Evolutionary conservation across 2,888 invertebrate genomes (phyloP), one percentile per base, ranked within the genome.

Genomic region (Hesperia comma): DNA sequence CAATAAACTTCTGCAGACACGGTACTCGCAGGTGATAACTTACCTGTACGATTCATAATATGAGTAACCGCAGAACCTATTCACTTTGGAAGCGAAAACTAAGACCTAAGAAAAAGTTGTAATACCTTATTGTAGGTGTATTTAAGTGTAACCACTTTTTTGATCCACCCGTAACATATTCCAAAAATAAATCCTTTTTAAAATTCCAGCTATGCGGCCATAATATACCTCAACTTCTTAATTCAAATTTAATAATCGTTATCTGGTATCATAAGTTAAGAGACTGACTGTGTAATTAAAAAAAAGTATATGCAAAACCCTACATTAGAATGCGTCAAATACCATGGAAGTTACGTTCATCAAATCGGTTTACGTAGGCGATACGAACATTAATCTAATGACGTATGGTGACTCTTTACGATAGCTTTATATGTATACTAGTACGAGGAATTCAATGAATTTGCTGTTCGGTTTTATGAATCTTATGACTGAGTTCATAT

Each of bases 361-460:
- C 46, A 37, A 56, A 63, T 63, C 17, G 21, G 21, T 56, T 56
- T 40, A 56, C 56, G 63, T 56, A 40, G 56, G 56, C 46, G 56
- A 49, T 37, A 54, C 10, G 12, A 33, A 63, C 56, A 56, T 63
- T 56, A 63, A 26, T 63, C 46, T 49, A 63, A 63, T 63, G 63
- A 49, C 55, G 46, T 21, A 56, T 40, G 49, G 56, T 56, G 37
- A 56, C 63, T 49, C 46, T 37, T 46, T 37, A 49, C 46, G 46
- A 63, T 56, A 49, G 43, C 32, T 8, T 56, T 40, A 37, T 33
- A n/a, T n/a, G n/a, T n/a, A 26, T 26, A 26, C 26, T 26, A 6
- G 1, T 55, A 33, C 17, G 1, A 2, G 10, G 37, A 46, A 63
- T 63, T 56, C 21, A 56, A 46, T 46, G 55, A 63, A 63, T 55